Conservation (phyloP, 1,140 invertebrate genomes). For the Cydia splendana region DNA sequence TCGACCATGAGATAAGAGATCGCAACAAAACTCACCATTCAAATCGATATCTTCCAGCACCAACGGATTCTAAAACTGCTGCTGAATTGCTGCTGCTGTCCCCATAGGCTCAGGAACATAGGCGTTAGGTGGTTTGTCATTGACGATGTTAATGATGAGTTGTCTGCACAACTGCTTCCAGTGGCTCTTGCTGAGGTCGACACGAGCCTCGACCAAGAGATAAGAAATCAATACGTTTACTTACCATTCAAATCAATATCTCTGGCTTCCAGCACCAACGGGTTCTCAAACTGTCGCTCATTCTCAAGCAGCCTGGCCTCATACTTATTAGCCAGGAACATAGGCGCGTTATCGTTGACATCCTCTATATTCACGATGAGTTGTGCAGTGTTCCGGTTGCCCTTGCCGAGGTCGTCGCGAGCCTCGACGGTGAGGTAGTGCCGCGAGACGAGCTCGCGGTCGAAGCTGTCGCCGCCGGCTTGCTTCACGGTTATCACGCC, state of each 20-base stretch:
- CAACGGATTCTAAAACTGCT: conserved; percentile 88
- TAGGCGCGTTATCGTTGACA: conserved; percentile 92
- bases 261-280: conserved; percentile 88
- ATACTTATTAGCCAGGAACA: conserved; percentile 90
- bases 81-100: too few species aligned
- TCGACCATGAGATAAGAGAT: too few species aligned
- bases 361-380: conserved; percentile 92
- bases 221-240: neutral
- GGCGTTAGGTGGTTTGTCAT: conserved; percentile 88
- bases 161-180: too few species aligned
- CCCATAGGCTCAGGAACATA: conserved; percentile 89
- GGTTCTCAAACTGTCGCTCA: conserved; percentile 87
- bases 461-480: conserved; percentile 87
- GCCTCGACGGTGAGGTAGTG: conserved; percentile 96
- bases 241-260: conserved; percentile 93
- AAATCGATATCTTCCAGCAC: conserved; percentile 92
- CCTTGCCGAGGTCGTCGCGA: conserved; percentile 91
- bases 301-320: conserved; percentile 92
- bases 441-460: conserved; percentile 91
- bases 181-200: conserved; percentile 92
- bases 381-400: conserved; percentile 89
- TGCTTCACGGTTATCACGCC: conserved; percentile 91
- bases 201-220: conserved; percentile 88
- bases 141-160: conserved; percentile 91
- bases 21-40: conserved; percentile 82